Evolutionary conservation across 2,797 vertebrate species (phyloP), one percentile per base, ranked within the genome.

Genomic region (Jordanella pulchra): DNA sequence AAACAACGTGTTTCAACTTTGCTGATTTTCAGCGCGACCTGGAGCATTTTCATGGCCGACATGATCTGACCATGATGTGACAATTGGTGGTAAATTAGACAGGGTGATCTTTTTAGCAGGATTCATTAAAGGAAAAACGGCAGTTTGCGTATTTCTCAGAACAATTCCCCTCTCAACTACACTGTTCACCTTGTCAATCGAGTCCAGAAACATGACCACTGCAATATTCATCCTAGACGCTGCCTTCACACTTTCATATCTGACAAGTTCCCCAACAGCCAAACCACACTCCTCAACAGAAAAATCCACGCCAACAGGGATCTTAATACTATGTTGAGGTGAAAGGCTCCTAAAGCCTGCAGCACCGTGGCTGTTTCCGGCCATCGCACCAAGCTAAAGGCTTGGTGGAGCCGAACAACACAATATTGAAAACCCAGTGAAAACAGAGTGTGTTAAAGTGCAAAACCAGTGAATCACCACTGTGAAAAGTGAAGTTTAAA

Each of bases 231-330:
- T 47, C 45, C 51, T 54, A 12, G 51, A 54, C 23, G 23, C 51
- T 54, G 51, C 51, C 51, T 12, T n/a, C 51, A n/a, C 51, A 17
- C 58, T 32, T 61, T 61, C 58, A 35, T 30, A 61, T 6, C 58
- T 30, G 39, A 60, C 56, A 60, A 61, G 1, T 39, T 61, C 58
- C 18, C 58, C 58, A 7, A 61, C 32, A 21, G 58, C 58, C 9
- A 61, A 61, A 39, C 58, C 18, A 61, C 58, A 61, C 32, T 35
- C 58, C 58, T 61, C 58, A 21, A 60, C 56, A 3, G 30, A 60
- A 35, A 60, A 60, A 7, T 32, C 56, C 30, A 60, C 56, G 13
- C 56, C 58, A 39, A 61, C 30, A 3, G 32, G 58, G 21, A 61
- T 61, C 39, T 61, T 61, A 61, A 58, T 58, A 58, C 55, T 28